phyloP scores from a whole-genome alignment of 2,888 invertebrate species.

The Acleris holmiana region DNA sequence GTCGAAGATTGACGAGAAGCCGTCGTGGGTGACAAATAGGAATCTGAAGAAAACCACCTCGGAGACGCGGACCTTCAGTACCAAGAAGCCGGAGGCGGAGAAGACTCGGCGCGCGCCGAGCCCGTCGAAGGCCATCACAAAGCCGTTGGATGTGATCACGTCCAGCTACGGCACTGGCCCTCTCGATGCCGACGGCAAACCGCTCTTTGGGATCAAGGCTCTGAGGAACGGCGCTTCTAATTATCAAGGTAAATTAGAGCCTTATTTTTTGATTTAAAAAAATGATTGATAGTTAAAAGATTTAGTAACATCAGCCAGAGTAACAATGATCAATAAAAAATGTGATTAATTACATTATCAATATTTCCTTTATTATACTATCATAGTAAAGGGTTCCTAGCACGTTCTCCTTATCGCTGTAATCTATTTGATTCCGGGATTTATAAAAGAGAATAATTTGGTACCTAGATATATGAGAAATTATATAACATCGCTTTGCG shows the following conservation, averaged over 20 bases:
- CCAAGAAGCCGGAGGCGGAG: slow-evolving; percentile 68
- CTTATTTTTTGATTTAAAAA: too few species aligned
- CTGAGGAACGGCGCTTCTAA: slow-evolving; percentile 85
- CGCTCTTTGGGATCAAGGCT: slow-evolving; percentile 91
- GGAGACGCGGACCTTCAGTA: slow-evolving; percentile 67
- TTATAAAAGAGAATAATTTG: too few species aligned
- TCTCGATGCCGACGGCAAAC: slow-evolving; percentile 90
- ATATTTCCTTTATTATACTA: too few species aligned
- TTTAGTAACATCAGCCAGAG: too few species aligned
- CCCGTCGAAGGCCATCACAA: slow-evolving; percentile 68
- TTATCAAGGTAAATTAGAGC: slow-evolving; percentile 83
- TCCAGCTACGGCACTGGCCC: slow-evolving; percentile 94
- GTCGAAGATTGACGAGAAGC: slow-evolving; percentile 79
- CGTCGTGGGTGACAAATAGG: slow-evolving; percentile 86
- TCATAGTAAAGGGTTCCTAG: too few species aligned
- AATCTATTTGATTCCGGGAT: too few species aligned
- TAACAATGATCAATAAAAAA: too few species aligned
- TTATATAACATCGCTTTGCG: too few species aligned
- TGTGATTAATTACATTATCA: too few species aligned
- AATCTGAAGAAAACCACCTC: slow-evolving; percentile 79
- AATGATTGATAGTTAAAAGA: too few species aligned
- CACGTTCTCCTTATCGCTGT: too few species aligned
- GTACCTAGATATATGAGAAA: too few species aligned
- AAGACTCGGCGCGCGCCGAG: slow-evolving; percentile 70
- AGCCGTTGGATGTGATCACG: slow-evolving; percentile 87